Evolutionary conservation across 2,888 invertebrate genomes (phyloP), one percentile per base, ranked within the genome.

Genomic region (Erebia aethiops): DNA sequence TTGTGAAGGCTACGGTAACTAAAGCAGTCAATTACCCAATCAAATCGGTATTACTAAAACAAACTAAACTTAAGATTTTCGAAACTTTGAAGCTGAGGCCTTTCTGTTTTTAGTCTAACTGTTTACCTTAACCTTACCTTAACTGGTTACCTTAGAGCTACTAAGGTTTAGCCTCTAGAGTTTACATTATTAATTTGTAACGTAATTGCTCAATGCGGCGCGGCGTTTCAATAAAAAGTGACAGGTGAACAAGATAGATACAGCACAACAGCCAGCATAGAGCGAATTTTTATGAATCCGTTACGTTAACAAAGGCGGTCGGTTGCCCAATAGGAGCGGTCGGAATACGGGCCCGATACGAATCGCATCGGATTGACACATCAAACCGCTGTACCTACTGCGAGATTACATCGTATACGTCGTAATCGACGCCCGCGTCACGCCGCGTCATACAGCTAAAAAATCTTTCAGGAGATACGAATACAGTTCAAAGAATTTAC

Each of bases 271-370:
- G 67, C 26, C 51, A 52, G 60, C 60, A 60, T 67, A 68, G 74
- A 84, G 87, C 86, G 83, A 85, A 82, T 87, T 88, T 62, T 89
- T 87, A 83, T 85, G 86, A 87, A 85, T 86, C 88, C 87, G 88
- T 91, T 89, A 88, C 84, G 87, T 88, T 88, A 91, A 92, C 91
- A 92, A 92, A 91, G 90, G 88, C 84, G 82, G 85, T 46, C 87
- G 87, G 87, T 90, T 90, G 85, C 87, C 89, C 91, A 91, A 92
- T 91, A 88, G 91, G 80, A 90, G 90, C 89, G 86, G 87, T 86
- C 83, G 84, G 81, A 90, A 91, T 91, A 90, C 85, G 81, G 86
- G 90, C 89, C 90, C 86, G 70, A 75, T 67, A 67, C 52, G 67
- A 60, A 74, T 74, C 73, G 73, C 67, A 43, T 81, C 82, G 82